phyloP scores from a whole-genome alignment of 2,113 vertebrate species.

The Mormoops blainvillei region DNA sequence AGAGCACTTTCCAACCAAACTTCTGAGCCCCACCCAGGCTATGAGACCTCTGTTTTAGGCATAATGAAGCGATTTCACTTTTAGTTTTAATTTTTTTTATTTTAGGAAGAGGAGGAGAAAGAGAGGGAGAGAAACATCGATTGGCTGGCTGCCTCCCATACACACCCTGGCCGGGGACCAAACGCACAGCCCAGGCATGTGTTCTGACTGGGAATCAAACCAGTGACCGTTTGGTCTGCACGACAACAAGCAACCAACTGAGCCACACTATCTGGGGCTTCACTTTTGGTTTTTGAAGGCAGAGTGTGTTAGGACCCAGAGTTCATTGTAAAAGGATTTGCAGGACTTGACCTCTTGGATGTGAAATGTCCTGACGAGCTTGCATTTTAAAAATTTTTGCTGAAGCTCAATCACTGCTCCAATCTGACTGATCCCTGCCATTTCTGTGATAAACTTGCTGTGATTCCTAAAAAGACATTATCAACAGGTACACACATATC shows the following conservation, averaged over 20 bases:
- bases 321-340: neutral
- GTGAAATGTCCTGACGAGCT: neutral
- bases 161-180: too few relatives aligned
- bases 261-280: neutral
- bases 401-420: neutral
- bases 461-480: neutral
- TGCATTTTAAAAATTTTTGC: neutral
- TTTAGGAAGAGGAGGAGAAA: neutral
- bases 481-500: neutral
- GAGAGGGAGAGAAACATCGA: too few relatives aligned
- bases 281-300: constrained; percentile 7
- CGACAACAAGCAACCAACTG: too few relatives aligned
- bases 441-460: neutral
- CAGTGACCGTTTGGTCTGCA: too few relatives aligned
- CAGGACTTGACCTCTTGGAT: neutral
- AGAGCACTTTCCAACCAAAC: neutral
- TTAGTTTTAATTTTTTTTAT: neutral
- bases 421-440: neutral
- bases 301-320: neutral
- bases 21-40: neutral
- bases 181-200: too few relatives aligned
- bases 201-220: too few relatives aligned
- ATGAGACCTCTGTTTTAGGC: neutral
- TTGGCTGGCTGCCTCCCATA: too few relatives aligned
- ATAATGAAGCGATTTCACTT: neutral